Conservation (phyloP, 2,113 vertebrate species). For the Tetraodon nigroviridis region DNA sequence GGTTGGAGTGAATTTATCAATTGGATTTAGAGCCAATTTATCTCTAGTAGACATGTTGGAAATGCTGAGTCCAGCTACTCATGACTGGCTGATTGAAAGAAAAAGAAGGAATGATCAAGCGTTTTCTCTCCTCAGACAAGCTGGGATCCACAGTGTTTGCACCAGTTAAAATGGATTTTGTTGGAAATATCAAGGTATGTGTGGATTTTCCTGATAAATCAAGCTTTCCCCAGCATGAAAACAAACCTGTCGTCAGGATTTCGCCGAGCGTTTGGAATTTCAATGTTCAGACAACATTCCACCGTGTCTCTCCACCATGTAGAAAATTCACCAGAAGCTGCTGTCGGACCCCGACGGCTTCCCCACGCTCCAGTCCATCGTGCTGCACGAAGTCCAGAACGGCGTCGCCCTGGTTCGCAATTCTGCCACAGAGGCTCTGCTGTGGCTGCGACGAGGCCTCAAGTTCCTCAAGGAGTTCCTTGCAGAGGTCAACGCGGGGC, state of each 20-base stretch:
- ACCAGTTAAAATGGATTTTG: constrained; percentile 99
- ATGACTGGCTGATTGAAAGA: neutral
- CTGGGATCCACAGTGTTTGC: constrained; percentile 96
- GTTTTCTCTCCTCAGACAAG: constrained; percentile 84
- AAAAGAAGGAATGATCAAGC: constrained; percentile 39
- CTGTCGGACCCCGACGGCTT: constrained; percentile 84
- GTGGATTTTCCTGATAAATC: neutral
- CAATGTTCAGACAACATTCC: neutral
- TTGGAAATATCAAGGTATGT: constrained; percentile 96
- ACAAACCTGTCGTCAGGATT: neutral
- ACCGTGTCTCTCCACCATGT: neutral
- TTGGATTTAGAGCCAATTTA: neutral
- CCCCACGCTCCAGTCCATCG: constrained; percentile 91
- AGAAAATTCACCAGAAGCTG: constrained; percentile 97
- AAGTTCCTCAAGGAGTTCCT: constrained; percentile 97
- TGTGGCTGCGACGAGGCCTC: constrained; percentile 94
- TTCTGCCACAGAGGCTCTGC: constrained; percentile 92
- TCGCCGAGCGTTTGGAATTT: neutral
- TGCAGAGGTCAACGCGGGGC: constrained; percentile 83
- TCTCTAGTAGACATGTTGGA: neutral
- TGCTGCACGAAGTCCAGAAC: constrained; percentile 84
- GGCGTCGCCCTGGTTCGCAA: constrained; percentile 85
- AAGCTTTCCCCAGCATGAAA: neutral
- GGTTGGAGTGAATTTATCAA: neutral
- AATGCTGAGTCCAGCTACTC: neutral